Percentiles rank a stretch among this genome's conserved stretches.
These are phyloP conservation scores for Chironex yamaguchii DNA, from an alignment of 30 jellyfish, hydroid and myxozoan genomes.

Conservation along the genomic window DNA sequence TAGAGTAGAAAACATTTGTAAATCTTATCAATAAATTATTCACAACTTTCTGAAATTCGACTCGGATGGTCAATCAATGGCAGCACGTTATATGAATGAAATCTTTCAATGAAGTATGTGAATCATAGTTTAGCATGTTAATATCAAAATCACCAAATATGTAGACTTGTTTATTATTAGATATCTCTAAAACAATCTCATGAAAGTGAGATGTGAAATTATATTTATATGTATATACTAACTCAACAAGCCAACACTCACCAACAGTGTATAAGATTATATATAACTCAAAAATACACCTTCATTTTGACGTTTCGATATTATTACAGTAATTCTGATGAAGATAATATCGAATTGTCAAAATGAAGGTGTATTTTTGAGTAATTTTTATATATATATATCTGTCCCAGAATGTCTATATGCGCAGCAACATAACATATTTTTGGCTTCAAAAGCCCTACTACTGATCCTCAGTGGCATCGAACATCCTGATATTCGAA, in stretches of 20 bases:
- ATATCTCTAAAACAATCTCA: neutral
- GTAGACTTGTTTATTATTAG: constrained; percentile 5
- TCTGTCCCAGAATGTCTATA: no score
- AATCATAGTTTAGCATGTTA: constrained; percentile 10
- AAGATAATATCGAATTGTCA: no score
- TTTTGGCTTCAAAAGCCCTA: no score
- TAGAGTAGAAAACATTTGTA: constrained; percentile 16
- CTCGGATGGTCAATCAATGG: no score
- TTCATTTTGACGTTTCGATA: no score
- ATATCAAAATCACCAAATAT: neutral
- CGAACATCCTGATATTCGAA: no score
- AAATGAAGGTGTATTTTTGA: no score
- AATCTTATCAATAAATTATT: neutral
- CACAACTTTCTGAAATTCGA: neutral
- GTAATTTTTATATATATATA: neutral
- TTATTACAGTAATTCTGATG: no score
- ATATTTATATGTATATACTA: neutral
- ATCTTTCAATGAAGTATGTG: constrained; percentile 13
- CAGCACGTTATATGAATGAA: neutral
- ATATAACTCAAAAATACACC: no score
- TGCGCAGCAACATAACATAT: neutral
- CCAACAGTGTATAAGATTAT: no score
- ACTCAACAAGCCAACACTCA: neutral
- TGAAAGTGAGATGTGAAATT: neutral
- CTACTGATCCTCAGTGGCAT: no score